Evolutionary conservation across 64 coral and sea anemone species (phyloP).

Genomic region (Montipora capricornis): DNA sequence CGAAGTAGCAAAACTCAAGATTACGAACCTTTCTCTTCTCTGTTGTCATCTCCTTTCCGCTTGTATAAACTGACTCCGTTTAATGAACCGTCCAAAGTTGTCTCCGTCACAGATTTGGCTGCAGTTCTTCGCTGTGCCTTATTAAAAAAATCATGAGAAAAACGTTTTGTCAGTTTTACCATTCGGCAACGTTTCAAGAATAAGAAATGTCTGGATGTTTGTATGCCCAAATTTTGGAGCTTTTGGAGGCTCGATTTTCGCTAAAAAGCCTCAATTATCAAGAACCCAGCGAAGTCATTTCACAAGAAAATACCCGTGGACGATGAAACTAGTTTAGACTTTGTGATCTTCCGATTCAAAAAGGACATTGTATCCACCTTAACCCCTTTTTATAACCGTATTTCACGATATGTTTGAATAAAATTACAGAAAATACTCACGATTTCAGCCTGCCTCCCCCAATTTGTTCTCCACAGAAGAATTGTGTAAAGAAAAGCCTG

Average conservation of each 20-base stretch:
- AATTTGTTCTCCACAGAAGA: slow-evolving; percentile 71
- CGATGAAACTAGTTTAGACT: no score
- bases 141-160: background rate
- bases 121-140: slow-evolving; percentile 17
- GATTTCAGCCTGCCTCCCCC: slow-evolving; percentile 68
- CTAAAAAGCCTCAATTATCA: no score
- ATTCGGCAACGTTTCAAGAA: background rate
- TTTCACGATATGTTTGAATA: background rate
- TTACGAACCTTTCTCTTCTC: background rate
- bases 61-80: background rate
- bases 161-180: no score
- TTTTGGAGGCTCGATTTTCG: no score
- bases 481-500: slow-evolving; percentile 39
- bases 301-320: no score
- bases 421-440: slow-evolving; percentile 19
- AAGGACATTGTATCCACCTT: no score
- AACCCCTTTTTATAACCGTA: no score
- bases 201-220: background rate
- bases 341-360: no score
- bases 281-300: no score
- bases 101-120: background rate
- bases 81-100: background rate
- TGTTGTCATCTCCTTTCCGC: background rate
- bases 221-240: no score
- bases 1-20: background rate